phyloP scores from a whole-genome alignment of 2,113 vertebrate genomes.

The Ceuthmochares aereus region DNA sequence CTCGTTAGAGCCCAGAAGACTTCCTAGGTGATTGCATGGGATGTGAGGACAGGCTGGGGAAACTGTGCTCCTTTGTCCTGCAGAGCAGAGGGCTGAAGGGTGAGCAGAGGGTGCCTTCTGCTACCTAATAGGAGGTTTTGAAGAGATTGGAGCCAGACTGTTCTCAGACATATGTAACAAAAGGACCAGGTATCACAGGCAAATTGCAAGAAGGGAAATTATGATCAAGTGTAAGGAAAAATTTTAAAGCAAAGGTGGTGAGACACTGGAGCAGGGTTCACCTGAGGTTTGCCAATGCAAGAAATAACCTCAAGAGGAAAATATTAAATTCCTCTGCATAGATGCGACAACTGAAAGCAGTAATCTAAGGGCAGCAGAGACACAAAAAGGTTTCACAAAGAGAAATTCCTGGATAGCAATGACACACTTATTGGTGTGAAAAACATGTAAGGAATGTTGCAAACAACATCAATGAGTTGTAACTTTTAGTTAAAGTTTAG shows the following conservation, averaged over 20 bases:
- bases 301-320: too few species aligned
- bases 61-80: fast-evolving
- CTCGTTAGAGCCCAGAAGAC: not conserved
- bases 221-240: not conserved
- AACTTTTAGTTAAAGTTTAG: not conserved
- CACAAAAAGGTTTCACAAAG: too few species aligned
- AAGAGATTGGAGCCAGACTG: not conserved
- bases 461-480: not conserved
- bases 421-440: not conserved
- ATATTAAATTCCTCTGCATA: too few species aligned
- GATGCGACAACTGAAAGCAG: too few species aligned
- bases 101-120: not conserved
- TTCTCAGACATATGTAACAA: not conserved
- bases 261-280: not conserved
- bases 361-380: too few species aligned
- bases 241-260: not conserved
- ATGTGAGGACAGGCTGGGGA: fast-evolving
- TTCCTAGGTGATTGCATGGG: not conserved
- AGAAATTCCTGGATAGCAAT: too few species aligned
- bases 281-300: too few species aligned
- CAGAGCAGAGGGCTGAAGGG: not conserved
- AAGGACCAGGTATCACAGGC: not conserved
- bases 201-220: not conserved
- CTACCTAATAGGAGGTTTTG: not conserved
- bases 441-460: not conserved